Evolutionary conservation across 2,113 vertebrate species (phyloP).

Genomic region (Stigmatopora argus): DNA sequence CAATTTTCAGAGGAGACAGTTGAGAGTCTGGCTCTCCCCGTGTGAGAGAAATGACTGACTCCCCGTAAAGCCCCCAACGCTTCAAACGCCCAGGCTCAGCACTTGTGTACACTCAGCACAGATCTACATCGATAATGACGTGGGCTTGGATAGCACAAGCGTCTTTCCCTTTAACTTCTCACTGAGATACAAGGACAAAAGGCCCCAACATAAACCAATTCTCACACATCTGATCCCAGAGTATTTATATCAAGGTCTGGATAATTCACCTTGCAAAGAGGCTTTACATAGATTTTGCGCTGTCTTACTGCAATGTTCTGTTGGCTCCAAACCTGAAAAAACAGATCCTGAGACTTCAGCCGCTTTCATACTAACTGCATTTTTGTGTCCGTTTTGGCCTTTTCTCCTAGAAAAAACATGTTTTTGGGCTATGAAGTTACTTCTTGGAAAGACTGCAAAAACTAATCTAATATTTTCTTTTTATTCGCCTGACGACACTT

Average conservation of each 20-base stretch:
- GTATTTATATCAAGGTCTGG: constrained; percentile 38
- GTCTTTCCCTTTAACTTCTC: constrained; percentile 24
- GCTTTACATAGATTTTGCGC: constrained; percentile 7
- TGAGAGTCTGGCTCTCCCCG: constrained; percentile 60
- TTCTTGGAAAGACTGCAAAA: background rate
- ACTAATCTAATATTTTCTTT: background rate
- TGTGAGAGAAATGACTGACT: constrained; percentile 58
- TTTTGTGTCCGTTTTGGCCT: background rate
- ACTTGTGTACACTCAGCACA: constrained; percentile 16
- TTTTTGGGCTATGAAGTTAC: background rate
- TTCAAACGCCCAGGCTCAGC: constrained; percentile 42
- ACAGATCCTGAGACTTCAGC: background rate
- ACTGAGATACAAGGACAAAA: constrained; percentile 33
- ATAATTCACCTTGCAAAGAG: constrained; percentile 29
- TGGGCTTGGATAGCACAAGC: constrained; percentile 25
- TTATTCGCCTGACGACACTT: background rate
- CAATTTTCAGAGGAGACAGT: constrained; percentile 68
- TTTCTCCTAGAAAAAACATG: background rate
- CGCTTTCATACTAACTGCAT: background rate
- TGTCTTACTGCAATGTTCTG: background rate
- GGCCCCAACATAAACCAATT: constrained; percentile 38
- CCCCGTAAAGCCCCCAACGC: constrained; percentile 45
- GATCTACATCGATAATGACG: constrained; percentile 54
- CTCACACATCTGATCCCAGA: constrained; percentile 32
- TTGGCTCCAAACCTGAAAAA: constrained; percentile 7